Base-by-base conservation (phyloP, 2,797 vertebrate species). In the Cyprinella venusta region DNA sequence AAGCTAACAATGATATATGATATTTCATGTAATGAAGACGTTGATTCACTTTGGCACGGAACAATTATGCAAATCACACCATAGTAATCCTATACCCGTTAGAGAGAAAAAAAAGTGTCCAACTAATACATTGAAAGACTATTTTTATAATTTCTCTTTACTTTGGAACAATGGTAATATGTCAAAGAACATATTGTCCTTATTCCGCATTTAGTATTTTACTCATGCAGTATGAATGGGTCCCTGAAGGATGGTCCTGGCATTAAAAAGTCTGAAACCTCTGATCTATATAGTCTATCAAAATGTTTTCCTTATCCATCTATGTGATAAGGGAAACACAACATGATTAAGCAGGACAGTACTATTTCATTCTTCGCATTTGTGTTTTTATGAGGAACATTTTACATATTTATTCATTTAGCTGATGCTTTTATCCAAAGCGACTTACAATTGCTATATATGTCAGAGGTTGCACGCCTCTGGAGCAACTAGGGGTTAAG, bases 41-140 rank as follows among this genome's bases (percentile, higher is more conserved):
- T 40, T 77, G 71, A 85, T 87, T 85, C 26, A 33, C 71, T 85
- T 50, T 81, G 81, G 78, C 85, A 84, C 50, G 19, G 78, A 80
- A 74, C 82, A 71, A 84, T 84, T 86, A 81, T n/a, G 40, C 48
- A 52, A 78, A 86, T 76, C 42, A 3, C 33, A 63, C 48, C 69
- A 64, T 71, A 36, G 70, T 21, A 52, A 12, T 72, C 26, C 48
- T 33, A 71, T 19, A 45, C 13, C n/a, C 15, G 42, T 67, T 26
- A 2, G 26, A 30, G 2, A 2, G 18, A 64, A 36, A 65, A 61
- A 50, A 18, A 6, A n/a, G n/a, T 10, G 42, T 45, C 68, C 48
- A 30, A 9, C 8, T 48, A 71, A 71, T 48, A 69, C 10, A 24
- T 24, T 15, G n/a, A 21, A 56, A 10, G n/a, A 24, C n/a, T 61